These are phyloP conservation scores for Battus philenor DNA, from an alignment of 1,140 invertebrate genomes.

Conservation along the genomic window DNA sequence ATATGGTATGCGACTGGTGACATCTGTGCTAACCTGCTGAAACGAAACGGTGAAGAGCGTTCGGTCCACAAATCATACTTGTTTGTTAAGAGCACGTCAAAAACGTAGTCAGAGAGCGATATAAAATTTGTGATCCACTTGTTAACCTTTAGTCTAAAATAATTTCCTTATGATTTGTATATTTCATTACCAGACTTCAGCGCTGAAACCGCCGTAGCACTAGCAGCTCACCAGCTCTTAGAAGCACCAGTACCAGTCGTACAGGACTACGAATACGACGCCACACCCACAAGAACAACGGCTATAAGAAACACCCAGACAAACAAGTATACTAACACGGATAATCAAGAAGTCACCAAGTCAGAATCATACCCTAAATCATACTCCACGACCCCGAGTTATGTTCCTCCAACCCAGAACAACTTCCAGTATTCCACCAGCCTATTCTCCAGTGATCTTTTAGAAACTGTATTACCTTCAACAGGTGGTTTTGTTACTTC, in stretches of 20 bases:
- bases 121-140: too few relatives aligned
- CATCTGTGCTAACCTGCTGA: too few relatives aligned
- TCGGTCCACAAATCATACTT: too few relatives aligned
- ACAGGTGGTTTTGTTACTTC: slow-evolving; percentile 1
- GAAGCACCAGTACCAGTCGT: slow-evolving; percentile 62
- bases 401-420: not conserved
- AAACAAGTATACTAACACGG: slow-evolving; percentile 37
- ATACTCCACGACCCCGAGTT: slow-evolving; percentile 11
- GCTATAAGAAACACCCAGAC: slow-evolving; percentile 36
- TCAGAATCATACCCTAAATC: slow-evolving; percentile 3
- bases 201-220: slow-evolving; percentile 64
- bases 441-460: not conserved
- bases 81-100: too few relatives aligned
- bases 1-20: too few relatives aligned
- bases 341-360: slow-evolving; percentile 5
- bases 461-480: slow-evolving; percentile 5
- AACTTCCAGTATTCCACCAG: slow-evolving; percentile 4
- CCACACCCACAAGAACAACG: slow-evolving; percentile 34
- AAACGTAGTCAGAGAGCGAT: too few relatives aligned
- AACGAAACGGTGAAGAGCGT: too few relatives aligned
- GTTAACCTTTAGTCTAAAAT: too few relatives aligned
- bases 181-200: slow-evolving; percentile 40
- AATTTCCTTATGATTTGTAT: not conserved
- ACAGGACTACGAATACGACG: slow-evolving; percentile 49
- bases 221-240: slow-evolving; percentile 66